Percentiles rank a stretch among this genome's conserved stretches.
These are phyloP conservation scores for Euura saliciscinereae DNA, from an alignment of 1,140 invertebrate genomes.

Conservation along the genomic window DNA sequence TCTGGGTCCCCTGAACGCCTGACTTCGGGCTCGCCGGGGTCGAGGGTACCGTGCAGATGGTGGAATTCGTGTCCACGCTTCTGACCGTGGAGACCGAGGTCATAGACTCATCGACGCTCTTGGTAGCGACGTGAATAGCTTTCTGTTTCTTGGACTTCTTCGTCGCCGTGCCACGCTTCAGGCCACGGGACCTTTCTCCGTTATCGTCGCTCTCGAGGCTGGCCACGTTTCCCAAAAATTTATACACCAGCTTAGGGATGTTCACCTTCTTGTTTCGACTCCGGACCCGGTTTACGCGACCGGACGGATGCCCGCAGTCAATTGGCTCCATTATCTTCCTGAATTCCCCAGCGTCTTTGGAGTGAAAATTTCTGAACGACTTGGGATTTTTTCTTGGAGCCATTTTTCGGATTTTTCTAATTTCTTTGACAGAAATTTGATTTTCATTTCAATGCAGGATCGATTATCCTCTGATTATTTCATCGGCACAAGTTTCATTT, in stretches of 20 bases:
- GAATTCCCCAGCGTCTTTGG: no score
- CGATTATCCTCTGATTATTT: no score
- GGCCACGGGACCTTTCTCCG: not conserved
- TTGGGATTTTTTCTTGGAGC: not conserved
- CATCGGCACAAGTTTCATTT: no score
- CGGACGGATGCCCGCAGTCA: not conserved
- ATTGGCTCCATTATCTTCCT: not conserved
- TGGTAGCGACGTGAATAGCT: slow-evolving; percentile 6
- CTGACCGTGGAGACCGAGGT: not conserved
- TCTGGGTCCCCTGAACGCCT: not conserved
- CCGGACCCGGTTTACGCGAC: slow-evolving; percentile 7
- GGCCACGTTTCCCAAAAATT: slow-evolving; percentile 24
- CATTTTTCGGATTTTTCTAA: not conserved
- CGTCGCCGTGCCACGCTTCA: not conserved
- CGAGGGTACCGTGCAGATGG: not conserved
- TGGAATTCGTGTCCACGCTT: not conserved
- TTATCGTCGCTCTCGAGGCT: not conserved
- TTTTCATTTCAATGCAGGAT: no score
- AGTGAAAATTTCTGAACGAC: not conserved
- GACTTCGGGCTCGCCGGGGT: not conserved
- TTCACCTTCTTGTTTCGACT: slow-evolving; percentile 5
- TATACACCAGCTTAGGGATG: slow-evolving; percentile 30
- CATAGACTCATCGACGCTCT: not conserved
- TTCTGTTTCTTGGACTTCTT: slow-evolving; percentile 1
- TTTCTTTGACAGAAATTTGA: no score